Conservation (phyloP, 2,113 vertebrate genomes). For the Strix aluco region DNA sequence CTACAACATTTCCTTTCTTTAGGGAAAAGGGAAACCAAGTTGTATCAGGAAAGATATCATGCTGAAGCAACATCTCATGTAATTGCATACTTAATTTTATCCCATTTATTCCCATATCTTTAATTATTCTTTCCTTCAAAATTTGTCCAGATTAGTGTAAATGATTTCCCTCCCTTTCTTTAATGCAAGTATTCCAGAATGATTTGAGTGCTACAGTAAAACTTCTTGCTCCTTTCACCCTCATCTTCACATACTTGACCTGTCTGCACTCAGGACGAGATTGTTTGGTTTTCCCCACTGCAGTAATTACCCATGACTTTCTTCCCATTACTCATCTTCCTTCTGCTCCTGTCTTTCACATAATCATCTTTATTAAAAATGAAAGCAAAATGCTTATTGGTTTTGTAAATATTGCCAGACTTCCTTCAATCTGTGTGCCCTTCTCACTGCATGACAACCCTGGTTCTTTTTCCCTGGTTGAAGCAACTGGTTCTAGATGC, state of each 20-base stretch:
- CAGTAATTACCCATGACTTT: background rate
- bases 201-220: background rate
- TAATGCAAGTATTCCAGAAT: background rate
- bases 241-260: background rate
- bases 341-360: background rate
- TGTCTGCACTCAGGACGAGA: background rate
- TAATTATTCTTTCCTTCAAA: background rate
- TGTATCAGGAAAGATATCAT: background rate
- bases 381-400: background rate
- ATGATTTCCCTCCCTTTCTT: background rate
- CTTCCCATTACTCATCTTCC: background rate
- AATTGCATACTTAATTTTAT: background rate
- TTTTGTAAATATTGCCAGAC: background rate
- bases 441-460: background rate
- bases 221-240: background rate
- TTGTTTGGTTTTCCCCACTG: background rate
- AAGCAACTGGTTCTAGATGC: background rate
- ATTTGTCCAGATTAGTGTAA: background rate
- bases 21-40: background rate
- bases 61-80: background rate
- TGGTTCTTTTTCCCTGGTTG: background rate
- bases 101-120: background rate
- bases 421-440: background rate
- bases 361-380: background rate
- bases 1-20: background rate